phyloP scores from a whole-genome alignment of 2,113 vertebrate species.

The Hirundichthys speculiger region DNA sequence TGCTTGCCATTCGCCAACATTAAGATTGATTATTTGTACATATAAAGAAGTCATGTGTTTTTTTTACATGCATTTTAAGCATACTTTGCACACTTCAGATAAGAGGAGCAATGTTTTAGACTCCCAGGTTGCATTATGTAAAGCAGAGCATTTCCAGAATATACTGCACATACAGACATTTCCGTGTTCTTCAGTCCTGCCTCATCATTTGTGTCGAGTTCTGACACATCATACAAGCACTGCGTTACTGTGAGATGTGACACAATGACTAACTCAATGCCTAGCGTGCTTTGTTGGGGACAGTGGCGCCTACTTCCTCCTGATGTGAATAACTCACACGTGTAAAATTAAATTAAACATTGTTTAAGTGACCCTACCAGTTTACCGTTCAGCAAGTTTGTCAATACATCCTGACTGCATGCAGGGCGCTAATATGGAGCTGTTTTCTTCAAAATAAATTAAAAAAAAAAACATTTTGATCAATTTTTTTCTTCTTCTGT shows the following conservation, averaged over 20 bases:
- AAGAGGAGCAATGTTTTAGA: not conserved
- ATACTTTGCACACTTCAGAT: not conserved
- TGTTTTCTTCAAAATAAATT: too few species aligned
- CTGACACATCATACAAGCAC: not conserved
- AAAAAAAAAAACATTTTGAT: too few species aligned
- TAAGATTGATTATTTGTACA: not conserved
- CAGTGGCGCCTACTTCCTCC: not conserved
- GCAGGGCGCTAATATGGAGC: too few species aligned
- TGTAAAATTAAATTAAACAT: slow-evolving; percentile 48
- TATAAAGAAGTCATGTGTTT: not conserved
- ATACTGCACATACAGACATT: not conserved
- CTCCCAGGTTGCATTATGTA: not conserved
- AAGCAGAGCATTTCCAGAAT: not conserved
- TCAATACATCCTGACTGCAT: too few species aligned
- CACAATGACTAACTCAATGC: not conserved
- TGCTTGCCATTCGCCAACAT: slow-evolving; percentile 4
- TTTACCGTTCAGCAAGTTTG: too few species aligned
- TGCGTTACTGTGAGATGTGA: not conserved
- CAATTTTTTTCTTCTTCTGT: too few species aligned
- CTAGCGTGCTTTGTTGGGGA: not conserved
- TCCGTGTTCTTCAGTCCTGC: not conserved
- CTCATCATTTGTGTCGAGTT: not conserved
- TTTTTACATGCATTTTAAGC: not conserved
- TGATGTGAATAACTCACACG: not conserved
- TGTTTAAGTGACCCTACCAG: not conserved